A percentile compares a stretch with the other conserved stretches of the same genome.
phyloP scores from a whole-genome alignment of 1,140 invertebrate species.

The Idris sp. region DNA sequence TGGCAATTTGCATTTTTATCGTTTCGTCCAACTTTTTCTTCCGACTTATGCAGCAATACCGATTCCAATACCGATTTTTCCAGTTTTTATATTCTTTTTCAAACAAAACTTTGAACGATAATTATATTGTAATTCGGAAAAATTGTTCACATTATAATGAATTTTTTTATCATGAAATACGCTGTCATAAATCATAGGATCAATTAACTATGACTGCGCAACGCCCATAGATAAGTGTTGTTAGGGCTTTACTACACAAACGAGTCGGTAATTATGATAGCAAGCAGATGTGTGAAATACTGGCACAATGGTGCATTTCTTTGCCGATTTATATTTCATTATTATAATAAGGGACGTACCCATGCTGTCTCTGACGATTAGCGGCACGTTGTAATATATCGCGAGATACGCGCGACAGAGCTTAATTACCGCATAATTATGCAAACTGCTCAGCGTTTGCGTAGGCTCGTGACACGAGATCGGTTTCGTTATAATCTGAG shows the following conservation, averaged over 20 bases:
- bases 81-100: too few relatives aligned
- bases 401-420: slow-evolving; percentile 40
- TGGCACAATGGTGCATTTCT: slow-evolving; percentile 8
- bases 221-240: slow-evolving; percentile 38
- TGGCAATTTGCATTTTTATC: slow-evolving; percentile 28
- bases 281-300: slow-evolving; percentile 42
- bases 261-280: slow-evolving; percentile 51
- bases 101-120: too few relatives aligned
- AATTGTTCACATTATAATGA: too few relatives aligned
- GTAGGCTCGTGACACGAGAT: slow-evolving; percentile 48
- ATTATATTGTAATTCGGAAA: too few relatives aligned
- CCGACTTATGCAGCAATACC: background rate
- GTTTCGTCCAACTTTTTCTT: background rate
- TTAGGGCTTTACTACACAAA: slow-evolving; percentile 25
- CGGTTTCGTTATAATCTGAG: slow-evolving; percentile 49
- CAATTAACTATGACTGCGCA: slow-evolving; percentile 51
- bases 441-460: slow-evolving; percentile 36
- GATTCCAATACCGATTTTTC: too few relatives aligned
- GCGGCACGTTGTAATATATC: slow-evolving; percentile 35
- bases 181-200: slow-evolving; percentile 28
- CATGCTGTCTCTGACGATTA: slow-evolving; percentile 46
- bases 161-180: background rate
- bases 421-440: slow-evolving; percentile 58
- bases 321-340: slow-evolving; percentile 38
- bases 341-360: too few relatives aligned